Evolutionary conservation across 30 jellyfish, hydroid and myxozoan species (phyloP).

Genomic region (Hydractinia symbiolongicarpus): DNA sequence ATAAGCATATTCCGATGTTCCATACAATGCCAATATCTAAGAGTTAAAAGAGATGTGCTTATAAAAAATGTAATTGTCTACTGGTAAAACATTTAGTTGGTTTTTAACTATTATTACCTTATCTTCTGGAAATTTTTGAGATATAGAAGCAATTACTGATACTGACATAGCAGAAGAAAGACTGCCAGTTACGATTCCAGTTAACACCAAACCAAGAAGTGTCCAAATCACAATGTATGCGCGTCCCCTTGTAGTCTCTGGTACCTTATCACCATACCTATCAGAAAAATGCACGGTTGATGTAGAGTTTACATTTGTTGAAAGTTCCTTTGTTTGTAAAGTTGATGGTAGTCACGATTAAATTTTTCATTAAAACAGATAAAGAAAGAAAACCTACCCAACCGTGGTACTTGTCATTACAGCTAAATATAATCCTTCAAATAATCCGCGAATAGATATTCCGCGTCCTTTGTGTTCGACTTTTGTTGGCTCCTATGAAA

Average conservation of each 20-base stretch:
- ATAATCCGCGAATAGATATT: neutral
- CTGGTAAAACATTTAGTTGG: too few species aligned
- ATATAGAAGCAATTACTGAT: neutral
- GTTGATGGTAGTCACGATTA: too few species aligned
- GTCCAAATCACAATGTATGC: slow-evolving; percentile 12
- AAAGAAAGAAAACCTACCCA: neutral
- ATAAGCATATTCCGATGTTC: too few species aligned
- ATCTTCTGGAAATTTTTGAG: slow-evolving; percentile 8
- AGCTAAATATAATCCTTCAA: slow-evolving; percentile 10
- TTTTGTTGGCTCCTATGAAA: slow-evolving; percentile 4
- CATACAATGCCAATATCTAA: too few species aligned
- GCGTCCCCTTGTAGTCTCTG: slow-evolving; percentile 12
- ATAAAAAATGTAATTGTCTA: too few species aligned
- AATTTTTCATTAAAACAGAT: neutral
- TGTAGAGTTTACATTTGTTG: neutral
- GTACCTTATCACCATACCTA: slow-evolving; percentile 8
- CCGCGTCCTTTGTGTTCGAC: neutral
- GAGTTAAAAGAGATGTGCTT: too few species aligned
- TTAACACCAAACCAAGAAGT: neutral
- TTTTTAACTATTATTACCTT: neutral
- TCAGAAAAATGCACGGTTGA: neutral
- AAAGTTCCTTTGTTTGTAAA: too few species aligned
- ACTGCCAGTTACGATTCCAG: slow-evolving; percentile 8
- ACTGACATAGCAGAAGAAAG: slow-evolving; percentile 1
- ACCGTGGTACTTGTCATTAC: slow-evolving; percentile 11